A percentile compares a stretch with the other conserved stretches of the same genome.
Conservation (phyloP, 2,888 invertebrate species). For the Falcaria lacertinaria region DNA sequence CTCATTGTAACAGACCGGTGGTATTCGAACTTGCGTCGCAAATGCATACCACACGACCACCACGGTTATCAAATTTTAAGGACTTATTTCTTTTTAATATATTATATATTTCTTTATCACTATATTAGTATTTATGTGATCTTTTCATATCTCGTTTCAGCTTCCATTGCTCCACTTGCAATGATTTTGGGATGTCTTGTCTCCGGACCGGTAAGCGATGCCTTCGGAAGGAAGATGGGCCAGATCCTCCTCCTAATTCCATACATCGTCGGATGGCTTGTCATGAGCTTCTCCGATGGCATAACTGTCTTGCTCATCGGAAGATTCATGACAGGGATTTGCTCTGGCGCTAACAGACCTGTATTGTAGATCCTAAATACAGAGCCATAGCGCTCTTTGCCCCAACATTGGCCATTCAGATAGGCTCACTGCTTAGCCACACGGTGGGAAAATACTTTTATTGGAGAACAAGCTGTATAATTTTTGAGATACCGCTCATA, state of each 20-base stretch:
- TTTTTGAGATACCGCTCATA: conserved; percentile 34
- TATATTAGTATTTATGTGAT: conserved; percentile 9
- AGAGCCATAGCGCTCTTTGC: conserved; percentile 34
- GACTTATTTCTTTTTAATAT: too few relatives aligned
- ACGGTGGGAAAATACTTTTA: conserved; percentile 29
- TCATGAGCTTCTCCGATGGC: conserved; percentile 30
- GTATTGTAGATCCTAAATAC: conserved; percentile 41
- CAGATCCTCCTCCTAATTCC: conserved; percentile 34
- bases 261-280: conserved; percentile 39
- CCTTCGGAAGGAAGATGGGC: conserved; percentile 37
- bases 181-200: conserved; percentile 43
- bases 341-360: conserved; percentile 37
- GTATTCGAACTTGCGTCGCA: too few relatives aligned
- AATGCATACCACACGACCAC: too few relatives aligned
- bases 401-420: conserved; percentile 27
- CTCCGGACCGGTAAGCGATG: conserved; percentile 41
- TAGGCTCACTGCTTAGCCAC: conserved; percentile 39
- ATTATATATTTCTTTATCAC: too few relatives aligned
- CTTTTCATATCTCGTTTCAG: conserved; percentile 28
- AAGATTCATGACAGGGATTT: conserved; percentile 39
- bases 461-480: conserved; percentile 35
- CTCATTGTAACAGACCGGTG: too few relatives aligned
- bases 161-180: conserved; percentile 35
- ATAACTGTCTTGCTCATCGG: conserved; percentile 33
- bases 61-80: too few relatives aligned